Evolutionary conservation across 2,113 vertebrate species (phyloP).

Genomic region (Arothron firmamentum): DNA sequence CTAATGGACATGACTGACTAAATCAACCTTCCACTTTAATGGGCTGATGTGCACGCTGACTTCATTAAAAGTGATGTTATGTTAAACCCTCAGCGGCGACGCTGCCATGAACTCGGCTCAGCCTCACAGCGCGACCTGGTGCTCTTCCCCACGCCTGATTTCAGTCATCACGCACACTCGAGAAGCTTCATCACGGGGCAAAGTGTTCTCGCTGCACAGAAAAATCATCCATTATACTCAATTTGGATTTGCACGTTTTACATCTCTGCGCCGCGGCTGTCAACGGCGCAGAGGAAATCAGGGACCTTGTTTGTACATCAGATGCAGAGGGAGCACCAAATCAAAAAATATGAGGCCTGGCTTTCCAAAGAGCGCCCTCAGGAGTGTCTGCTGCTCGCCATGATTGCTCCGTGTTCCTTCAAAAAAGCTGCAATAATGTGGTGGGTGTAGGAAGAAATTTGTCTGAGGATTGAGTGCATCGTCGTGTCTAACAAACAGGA

Average conservation of each 20-base stretch:
- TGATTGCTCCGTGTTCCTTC: slow-evolving; percentile 48
- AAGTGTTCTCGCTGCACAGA: slow-evolving; percentile 14
- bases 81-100: slow-evolving; percentile 59
- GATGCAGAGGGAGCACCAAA: slow-evolving; percentile 44
- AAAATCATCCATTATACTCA: slow-evolving; percentile 13
- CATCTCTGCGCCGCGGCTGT: slow-evolving; percentile 14
- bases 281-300: slow-evolving; percentile 39
- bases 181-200: slow-evolving; percentile 26
- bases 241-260: slow-evolving; percentile 31
- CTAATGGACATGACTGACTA: slow-evolving; percentile 20
- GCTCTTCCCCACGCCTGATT: slow-evolving; percentile 41
- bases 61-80: slow-evolving; percentile 74
- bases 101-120: slow-evolving; percentile 44
- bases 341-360: slow-evolving; percentile 39
- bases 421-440: slow-evolving; percentile 34
- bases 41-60: slow-evolving; percentile 51
- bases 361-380: slow-evolving; percentile 37
- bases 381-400: slow-evolving; percentile 34
- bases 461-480: slow-evolving; percentile 46
- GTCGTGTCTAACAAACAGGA: too few species aligned
- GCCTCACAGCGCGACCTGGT: slow-evolving; percentile 39
- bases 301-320: slow-evolving; percentile 40
- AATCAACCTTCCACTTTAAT: slow-evolving; percentile 61
- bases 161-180: slow-evolving; percentile 48
- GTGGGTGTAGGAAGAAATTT: slow-evolving; percentile 45